phyloP scores from a whole-genome alignment of 1,140 invertebrate species.

The Drosophila arizonae region DNA sequence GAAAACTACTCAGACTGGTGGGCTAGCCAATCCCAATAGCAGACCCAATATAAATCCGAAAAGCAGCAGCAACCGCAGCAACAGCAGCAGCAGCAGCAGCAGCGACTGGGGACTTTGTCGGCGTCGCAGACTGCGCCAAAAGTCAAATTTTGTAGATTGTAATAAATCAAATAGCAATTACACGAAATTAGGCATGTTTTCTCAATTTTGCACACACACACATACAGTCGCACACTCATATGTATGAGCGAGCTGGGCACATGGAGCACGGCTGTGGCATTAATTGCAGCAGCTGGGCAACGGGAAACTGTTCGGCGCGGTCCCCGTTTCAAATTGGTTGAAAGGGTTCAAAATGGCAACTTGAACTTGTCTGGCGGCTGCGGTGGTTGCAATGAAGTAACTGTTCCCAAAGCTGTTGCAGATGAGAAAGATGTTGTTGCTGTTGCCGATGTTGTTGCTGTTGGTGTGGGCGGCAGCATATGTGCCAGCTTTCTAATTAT shows the following conservation, averaged over 20 bases:
- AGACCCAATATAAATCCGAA: slow-evolving; percentile 17
- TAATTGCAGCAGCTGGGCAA: slow-evolving; percentile 78
- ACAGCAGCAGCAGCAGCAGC: background rate
- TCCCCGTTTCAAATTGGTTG: slow-evolving; percentile 64
- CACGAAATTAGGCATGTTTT: slow-evolving; percentile 83
- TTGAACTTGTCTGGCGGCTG: slow-evolving; percentile 69
- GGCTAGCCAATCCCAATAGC: background rate
- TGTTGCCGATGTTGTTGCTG: background rate
- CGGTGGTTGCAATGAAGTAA: slow-evolving; percentile 51
- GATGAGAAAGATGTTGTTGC: slow-evolving; percentile 2
- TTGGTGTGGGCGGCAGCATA: slow-evolving; percentile 58
- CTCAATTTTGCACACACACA: slow-evolving; percentile 71
- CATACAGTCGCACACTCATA: background rate
- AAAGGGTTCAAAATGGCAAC: slow-evolving; percentile 76
- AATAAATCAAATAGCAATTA: slow-evolving; percentile 83
- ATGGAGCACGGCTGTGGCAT: slow-evolving; percentile 57
- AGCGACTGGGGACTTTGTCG: slow-evolving; percentile 49
- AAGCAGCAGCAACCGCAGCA: slow-evolving; percentile 17
- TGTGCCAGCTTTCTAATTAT: slow-evolving; percentile 77
- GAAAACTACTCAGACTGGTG: slow-evolving; percentile 25
- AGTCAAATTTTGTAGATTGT: slow-evolving; percentile 82
- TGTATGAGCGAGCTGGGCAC: slow-evolving; percentile 19
- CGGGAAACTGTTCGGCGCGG: slow-evolving; percentile 42
- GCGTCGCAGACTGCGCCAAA: slow-evolving; percentile 72
- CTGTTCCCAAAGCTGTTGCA: slow-evolving; percentile 9